Evolutionary conservation across 2,888 invertebrate species (phyloP).

Genomic region (Tigriopus californicus): DNA sequence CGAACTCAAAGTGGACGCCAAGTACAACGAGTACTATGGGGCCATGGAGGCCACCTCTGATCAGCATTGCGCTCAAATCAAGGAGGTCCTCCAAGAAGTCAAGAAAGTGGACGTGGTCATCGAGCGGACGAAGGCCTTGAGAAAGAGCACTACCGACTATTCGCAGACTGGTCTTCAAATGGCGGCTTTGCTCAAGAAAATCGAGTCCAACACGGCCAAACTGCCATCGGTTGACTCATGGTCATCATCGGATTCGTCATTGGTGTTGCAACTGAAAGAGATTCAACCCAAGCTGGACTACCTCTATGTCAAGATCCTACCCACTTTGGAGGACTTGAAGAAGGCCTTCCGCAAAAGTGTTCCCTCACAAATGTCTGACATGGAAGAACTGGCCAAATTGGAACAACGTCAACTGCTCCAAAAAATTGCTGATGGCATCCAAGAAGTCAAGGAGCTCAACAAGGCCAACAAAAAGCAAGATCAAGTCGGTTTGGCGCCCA

Average conservation of each 20-base stretch:
- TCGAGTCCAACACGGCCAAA: background rate
- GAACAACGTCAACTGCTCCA: background rate
- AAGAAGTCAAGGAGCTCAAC: background rate
- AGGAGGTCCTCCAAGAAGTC: background rate
- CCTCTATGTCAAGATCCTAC: slow-evolving; percentile 6
- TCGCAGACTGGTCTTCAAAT: background rate
- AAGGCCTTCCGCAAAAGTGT: background rate
- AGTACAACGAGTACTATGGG: too few species aligned
- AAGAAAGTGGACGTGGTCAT: background rate
- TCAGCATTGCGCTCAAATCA: background rate
- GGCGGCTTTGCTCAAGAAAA: slow-evolving; percentile 1
- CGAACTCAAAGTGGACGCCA: background rate
- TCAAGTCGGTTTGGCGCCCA: background rate
- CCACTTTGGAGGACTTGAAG: background rate
- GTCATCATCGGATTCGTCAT: too few species aligned
- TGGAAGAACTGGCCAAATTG: background rate
- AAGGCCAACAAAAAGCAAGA: too few species aligned
- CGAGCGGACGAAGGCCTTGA: background rate
- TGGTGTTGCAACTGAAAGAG: background rate
- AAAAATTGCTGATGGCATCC: background rate
- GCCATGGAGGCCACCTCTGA: background rate
- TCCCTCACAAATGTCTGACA: too few species aligned
- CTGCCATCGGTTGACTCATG: too few species aligned
- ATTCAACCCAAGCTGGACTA: background rate
- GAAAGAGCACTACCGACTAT: background rate